Conservation (phyloP, 2,888 invertebrate species). For the Schizotus pectinicornis region DNA sequence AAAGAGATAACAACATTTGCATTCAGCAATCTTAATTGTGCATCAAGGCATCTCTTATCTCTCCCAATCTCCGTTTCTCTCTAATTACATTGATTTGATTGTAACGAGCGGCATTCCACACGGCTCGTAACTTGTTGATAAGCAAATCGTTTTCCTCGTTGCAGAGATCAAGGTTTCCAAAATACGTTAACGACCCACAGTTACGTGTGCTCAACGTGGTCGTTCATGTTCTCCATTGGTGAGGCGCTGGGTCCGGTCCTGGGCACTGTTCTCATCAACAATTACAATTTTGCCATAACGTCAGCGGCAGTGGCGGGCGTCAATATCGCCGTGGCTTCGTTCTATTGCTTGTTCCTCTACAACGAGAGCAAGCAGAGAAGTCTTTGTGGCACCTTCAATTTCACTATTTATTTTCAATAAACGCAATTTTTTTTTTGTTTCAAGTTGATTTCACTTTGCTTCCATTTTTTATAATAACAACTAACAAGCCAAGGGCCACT, state of each 20-base stretch:
- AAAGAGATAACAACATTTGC: too few species aligned
- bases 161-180: constrained; percentile 16
- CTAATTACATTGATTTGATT: background rate
- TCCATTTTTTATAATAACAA: background rate
- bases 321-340: constrained; percentile 8
- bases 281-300: constrained; percentile 9
- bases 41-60: background rate
- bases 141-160: constrained; percentile 2
- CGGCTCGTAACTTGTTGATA: too few species aligned
- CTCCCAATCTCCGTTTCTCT: too few species aligned
- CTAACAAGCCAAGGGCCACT: too few species aligned
- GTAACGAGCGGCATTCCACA: too few species aligned
- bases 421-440: background rate
- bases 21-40: background rate
- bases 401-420: constrained; percentile 15
- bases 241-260: constrained; percentile 9
- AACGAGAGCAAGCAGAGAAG: constrained; percentile 2
- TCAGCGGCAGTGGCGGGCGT: constrained; percentile 1
- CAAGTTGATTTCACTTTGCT: constrained; percentile 1
- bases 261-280: background rate
- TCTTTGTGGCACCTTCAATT: constrained; percentile 14
- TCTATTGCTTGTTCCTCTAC: constrained; percentile 12
- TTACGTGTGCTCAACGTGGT: constrained; percentile 15
- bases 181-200: constrained; percentile 19
- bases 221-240: constrained; percentile 16